Conservation (phyloP, 1,140 invertebrate species). For the Eufriesea mexicana region DNA sequence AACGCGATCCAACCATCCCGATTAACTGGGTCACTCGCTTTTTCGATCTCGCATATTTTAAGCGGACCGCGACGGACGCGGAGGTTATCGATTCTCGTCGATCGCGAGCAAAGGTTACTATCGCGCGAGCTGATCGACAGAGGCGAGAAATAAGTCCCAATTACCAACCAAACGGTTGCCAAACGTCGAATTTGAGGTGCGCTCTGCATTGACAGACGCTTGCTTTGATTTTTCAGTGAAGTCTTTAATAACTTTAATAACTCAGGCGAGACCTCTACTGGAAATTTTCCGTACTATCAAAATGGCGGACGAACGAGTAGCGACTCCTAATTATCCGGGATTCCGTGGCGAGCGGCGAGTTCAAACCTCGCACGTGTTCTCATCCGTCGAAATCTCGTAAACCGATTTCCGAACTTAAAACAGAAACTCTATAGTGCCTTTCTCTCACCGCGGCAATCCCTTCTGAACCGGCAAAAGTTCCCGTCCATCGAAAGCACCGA, state of each 20-base stretch:
- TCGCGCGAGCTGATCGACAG: neutral
- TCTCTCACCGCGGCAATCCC: neutral
- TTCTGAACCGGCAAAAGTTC: constrained; percentile 1
- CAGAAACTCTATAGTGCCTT: neutral
- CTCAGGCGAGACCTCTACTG: neutral
- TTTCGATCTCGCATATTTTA: neutral
- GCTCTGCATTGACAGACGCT: neutral
- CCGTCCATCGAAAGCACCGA: neutral
- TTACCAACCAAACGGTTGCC: too few relatives aligned
- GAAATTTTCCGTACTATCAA: neutral
- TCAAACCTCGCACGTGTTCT: constrained; percentile 15
- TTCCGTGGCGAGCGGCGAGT: constrained; percentile 12
- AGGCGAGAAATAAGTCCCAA: too few relatives aligned
- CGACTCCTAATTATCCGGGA: constrained; percentile 25
- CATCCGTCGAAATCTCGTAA: constrained; percentile 29
- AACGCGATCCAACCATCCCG: neutral
- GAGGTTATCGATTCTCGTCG: neutral
- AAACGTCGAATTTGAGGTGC: too few relatives aligned
- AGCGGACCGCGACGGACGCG: neutral
- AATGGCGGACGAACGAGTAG: neutral
- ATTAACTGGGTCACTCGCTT: neutral
- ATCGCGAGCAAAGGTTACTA: neutral
- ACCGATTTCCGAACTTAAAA: constrained; percentile 32
- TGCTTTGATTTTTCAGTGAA: neutral
- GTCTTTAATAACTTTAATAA: too few relatives aligned